These are phyloP conservation scores for Plecotus auritus DNA, from an alignment of 2,113 vertebrate species.

Conservation along the genomic window DNA sequence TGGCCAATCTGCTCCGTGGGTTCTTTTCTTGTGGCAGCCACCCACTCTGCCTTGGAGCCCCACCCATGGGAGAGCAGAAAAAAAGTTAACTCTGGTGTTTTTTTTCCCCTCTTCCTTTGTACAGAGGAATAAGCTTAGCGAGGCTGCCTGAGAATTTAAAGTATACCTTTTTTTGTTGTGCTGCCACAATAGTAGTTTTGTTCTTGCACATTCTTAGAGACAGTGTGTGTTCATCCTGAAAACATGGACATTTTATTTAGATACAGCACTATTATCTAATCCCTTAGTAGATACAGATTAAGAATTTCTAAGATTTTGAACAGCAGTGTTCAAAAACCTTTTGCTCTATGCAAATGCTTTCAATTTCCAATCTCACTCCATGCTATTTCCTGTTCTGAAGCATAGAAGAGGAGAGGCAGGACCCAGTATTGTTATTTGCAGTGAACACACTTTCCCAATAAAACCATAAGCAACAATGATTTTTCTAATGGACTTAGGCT, in stretches of 20 bases:
- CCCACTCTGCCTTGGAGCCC: slow-evolving; percentile 67
- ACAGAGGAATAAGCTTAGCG: slow-evolving; percentile 58
- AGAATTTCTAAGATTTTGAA: slow-evolving; percentile 1
- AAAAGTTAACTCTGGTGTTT: slow-evolving; percentile 46
- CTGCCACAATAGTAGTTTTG: not conserved
- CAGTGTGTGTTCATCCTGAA: slow-evolving; percentile 6
- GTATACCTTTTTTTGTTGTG: not conserved
- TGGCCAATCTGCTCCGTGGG: slow-evolving; percentile 74
- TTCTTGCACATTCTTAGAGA: slow-evolving; percentile 3
- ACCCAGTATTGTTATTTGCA: not conserved
- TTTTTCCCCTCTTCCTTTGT: slow-evolving; percentile 29
- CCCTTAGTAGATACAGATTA: not conserved
- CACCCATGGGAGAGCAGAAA: slow-evolving; percentile 53
- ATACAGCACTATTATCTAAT: not conserved
- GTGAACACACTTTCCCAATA: not conserved
- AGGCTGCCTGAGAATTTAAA: slow-evolving; percentile 47
- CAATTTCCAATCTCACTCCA: not conserved
- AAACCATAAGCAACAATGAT: not conserved
- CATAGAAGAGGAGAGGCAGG: not conserved
- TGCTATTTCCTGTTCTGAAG: not conserved
- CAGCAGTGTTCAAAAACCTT: not conserved
- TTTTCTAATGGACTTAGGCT: not conserved
- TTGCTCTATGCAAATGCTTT: not conserved
- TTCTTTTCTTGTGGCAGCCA: slow-evolving; percentile 57
- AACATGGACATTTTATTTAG: not conserved